phyloP scores from a whole-genome alignment of 2,888 invertebrate genomes.

The Liodrosophila aerea region DNA sequence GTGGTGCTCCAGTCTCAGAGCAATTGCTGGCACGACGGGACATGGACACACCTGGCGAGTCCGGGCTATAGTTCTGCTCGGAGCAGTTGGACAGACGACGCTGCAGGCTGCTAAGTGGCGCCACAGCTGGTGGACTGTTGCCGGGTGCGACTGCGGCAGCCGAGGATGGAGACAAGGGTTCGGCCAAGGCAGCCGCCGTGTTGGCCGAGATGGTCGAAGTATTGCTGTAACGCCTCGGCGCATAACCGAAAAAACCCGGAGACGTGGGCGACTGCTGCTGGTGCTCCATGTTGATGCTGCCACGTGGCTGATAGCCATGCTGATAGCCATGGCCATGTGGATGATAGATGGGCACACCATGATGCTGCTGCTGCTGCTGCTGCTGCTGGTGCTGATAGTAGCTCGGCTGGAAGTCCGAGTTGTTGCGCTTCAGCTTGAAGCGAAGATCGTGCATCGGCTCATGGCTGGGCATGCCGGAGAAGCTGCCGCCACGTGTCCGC shows the following conservation, averaged over 20 bases:
- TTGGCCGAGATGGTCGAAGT: conserved; percentile 84
- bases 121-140: conserved; percentile 17
- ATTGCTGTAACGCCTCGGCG: conserved; percentile 86
- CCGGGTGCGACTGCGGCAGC: conserved; percentile 34
- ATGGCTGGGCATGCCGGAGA: conserved; percentile 82
- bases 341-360: conserved; percentile 46
- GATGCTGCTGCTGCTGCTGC: conserved; percentile 44
- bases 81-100: conserved; percentile 82
- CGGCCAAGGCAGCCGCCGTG: conserved; percentile 61
- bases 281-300: conserved; percentile 58
- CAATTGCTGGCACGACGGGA: conserved; percentile 81
- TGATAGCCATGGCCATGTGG: conserved; percentile 55
- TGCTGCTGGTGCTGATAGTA: conserved; percentile 69
- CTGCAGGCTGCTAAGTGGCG: conserved; percentile 54
- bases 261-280: conserved; percentile 46
- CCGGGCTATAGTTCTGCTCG: conserved; percentile 75
- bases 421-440: conserved; percentile 79
- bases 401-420: conserved; percentile 81
- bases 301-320: conserved; percentile 70
- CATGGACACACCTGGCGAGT: conserved; percentile 48
- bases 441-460: conserved; percentile 78
- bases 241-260: conserved; percentile 76
- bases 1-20: conserved; percentile 76
- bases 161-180: conserved; percentile 42
- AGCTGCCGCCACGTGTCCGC: conserved; percentile 81